A percentile compares a stretch with the other conserved stretches of the same genome.
Conservation (phyloP, 2,113 vertebrate genomes). For the Vidua chalybeata region DNA sequence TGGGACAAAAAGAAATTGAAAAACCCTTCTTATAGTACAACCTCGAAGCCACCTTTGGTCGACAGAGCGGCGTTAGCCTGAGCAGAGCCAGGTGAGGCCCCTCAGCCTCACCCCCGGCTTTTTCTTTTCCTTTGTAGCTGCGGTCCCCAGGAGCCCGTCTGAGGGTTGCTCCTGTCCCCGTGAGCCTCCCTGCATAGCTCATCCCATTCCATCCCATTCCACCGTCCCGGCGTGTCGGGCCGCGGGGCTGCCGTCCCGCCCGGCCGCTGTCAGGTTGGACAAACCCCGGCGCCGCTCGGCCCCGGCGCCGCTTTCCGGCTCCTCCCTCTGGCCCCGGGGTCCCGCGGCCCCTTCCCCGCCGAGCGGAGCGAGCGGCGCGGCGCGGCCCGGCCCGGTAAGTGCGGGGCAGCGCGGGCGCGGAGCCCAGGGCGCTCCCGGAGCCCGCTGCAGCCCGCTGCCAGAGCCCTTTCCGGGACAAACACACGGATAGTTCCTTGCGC, state of each 20-base stretch:
- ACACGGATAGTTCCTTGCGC: neutral
- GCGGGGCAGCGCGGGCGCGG: neutral
- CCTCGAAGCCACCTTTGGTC: neutral
- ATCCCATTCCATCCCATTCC: neutral
- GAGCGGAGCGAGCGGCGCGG: neutral
- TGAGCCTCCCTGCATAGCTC: neutral
- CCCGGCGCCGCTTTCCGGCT: slow-evolving; percentile 54
- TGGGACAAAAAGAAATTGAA: neutral
- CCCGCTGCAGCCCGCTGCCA: neutral
- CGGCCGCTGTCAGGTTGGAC: neutral
- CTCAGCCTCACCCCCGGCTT: neutral
- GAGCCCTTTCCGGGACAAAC: neutral
- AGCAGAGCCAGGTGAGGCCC: neutral
- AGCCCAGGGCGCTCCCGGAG: neutral
- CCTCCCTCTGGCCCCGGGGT: slow-evolving; percentile 68
- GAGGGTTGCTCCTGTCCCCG: neutral
- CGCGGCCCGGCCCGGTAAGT: neutral
- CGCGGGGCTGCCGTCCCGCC: neutral
- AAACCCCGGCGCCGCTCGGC: neutral
- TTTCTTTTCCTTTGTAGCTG: neutral
- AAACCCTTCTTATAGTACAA: fast-evolving
- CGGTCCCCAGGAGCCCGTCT: neutral
- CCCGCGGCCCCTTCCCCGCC: slow-evolving; percentile 5
- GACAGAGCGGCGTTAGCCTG: neutral
- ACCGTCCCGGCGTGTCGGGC: neutral